These are phyloP conservation scores for Glomeris marginata DNA, from an alignment of 2,888 invertebrate genomes.

Conservation along the genomic window DNA sequence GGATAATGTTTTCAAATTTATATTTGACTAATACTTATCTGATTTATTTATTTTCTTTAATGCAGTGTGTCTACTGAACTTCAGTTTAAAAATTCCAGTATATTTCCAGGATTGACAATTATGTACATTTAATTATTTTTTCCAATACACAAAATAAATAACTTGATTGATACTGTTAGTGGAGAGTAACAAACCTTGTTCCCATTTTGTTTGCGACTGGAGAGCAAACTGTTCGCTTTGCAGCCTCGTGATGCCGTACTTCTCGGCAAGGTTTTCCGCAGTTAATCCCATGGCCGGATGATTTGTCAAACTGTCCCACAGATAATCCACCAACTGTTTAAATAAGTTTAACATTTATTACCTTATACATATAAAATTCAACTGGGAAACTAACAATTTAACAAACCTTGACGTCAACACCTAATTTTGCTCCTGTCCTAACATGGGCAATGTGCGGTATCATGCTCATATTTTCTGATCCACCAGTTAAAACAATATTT, in stretches of 20 bases:
- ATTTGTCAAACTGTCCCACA: conserved; percentile 82
- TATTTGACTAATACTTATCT: no score
- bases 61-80: no score
- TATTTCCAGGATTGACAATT: no score
- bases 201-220: conserved; percentile 75
- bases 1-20: no score
- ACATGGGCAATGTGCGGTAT: conserved; percentile 68
- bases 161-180: no score
- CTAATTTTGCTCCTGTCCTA: conserved; percentile 76
- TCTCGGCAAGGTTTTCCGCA: conserved; percentile 78
- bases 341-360: no score
- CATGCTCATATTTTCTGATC: conserved; percentile 91
- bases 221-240: conserved; percentile 75
- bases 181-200: conserved; percentile 42
- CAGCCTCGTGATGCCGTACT: conserved; percentile 61
- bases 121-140: no score
- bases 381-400: no score
- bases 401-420: conserved; percentile 43
- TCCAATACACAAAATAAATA: no score
- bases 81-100: no score
- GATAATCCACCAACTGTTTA: conserved; percentile 56
- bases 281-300: conserved; percentile 89
- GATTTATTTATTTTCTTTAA: no score
- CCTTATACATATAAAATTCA: no score
- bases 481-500: conserved; percentile 75